Evolutionary conservation across 2,888 invertebrate genomes (phyloP), one percentile per base, ranked within the genome.

Genomic region (Caenorhabditis uteleia): DNA sequence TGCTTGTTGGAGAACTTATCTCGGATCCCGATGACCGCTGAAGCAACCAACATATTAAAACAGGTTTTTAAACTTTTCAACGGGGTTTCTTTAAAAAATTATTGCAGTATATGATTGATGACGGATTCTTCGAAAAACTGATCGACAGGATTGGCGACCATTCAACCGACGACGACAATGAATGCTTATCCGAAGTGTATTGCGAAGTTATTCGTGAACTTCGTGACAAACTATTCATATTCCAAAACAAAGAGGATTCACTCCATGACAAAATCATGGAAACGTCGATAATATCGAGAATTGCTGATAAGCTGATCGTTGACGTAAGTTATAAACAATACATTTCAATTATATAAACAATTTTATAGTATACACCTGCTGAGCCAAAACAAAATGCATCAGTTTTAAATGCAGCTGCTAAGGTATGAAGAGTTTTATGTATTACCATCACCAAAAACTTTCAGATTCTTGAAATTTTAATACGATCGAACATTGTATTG

Each of bases 151-250:
- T 75, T 20, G 45, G 59, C n/a, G 44, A 56, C 1, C 31, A 45
- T 3, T 18, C 33, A 3, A 44, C 48, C 3, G 49, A 60, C 18
- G 53, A 64, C 18, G 68, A 61, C 18, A 70, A 66, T 20, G 68
- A 73, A 20, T 67, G 65, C 21, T 68, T 62, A 1, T 50, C 70
- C 23, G 69, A 73, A 34, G 47, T 68, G 14, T 73, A 56, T 34
- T 54, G 57, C 8, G 73, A 73, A 33, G 27, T 64, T 21, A n/a
- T 62, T 16, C 46, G 70, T 26, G 67, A 56, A 27, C 40, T 68
- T 5, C 46, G 72, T 8, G 72, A 72, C 23, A 55, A 60, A 12
- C 55, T 66, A 7, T 62, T 59, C 18, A 39, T 66, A 33, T 31
- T 46, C 3, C 54, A 59, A 5, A 46, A 29, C 18, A 57, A 55